phyloP scores from a whole-genome alignment of 2,888 invertebrate genomes.

The Augochlorella aurata region DNA sequence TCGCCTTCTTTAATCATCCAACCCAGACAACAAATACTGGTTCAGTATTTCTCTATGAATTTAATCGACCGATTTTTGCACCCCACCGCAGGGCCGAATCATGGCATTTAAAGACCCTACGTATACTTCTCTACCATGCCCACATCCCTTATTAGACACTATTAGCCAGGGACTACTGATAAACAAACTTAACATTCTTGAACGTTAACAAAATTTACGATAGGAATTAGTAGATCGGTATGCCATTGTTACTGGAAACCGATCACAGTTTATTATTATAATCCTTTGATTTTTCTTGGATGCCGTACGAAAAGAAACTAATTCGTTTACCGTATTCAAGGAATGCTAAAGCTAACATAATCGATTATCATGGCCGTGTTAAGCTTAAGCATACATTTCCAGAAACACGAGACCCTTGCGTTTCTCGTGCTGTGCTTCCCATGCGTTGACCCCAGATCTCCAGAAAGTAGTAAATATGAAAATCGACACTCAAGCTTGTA shows the following conservation, averaged over 20 bases:
- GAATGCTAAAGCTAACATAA: neutral
- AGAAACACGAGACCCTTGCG: neutral
- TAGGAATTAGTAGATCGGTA: neutral
- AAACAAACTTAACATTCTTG: neutral
- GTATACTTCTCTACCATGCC: neutral
- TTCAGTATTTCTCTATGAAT: neutral
- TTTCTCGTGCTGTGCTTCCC: neutral
- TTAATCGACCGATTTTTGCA: neutral
- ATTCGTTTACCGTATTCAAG: neutral
- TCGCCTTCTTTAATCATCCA: neutral
- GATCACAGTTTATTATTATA: neutral
- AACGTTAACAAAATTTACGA: neutral
- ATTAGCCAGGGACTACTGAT: neutral
- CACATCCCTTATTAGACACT: neutral
- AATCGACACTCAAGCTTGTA: neutral
- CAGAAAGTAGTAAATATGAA: too few relatives aligned
- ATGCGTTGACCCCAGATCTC: neutral
- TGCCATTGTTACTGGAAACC: neutral
- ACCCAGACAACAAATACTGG: neutral
- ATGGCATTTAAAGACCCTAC: neutral
- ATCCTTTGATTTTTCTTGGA: neutral
- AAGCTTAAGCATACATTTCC: neutral
- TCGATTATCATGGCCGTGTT: neutral
- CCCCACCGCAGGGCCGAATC: neutral
- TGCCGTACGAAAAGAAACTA: neutral